A percentile compares a stretch with the other conserved stretches of the same genome.
Conservation (phyloP, 2,888 invertebrate genomes). For the Catocala fraxini region DNA sequence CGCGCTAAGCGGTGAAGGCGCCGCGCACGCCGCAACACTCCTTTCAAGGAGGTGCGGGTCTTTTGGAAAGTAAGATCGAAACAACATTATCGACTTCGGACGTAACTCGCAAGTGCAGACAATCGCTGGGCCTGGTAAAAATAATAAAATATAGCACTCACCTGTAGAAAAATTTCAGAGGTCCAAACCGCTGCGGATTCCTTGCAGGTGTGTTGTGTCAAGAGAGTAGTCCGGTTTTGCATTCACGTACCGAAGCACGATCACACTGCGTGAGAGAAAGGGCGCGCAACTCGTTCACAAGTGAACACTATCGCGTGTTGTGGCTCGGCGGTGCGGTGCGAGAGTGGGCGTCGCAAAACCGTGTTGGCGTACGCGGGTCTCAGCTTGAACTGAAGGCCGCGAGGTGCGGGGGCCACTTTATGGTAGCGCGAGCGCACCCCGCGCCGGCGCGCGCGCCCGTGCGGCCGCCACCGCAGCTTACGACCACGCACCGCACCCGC, state of each 20-base stretch:
- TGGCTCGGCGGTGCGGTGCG: conserved; percentile 69
- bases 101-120: conserved; percentile 72
- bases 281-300: conserved; percentile 80
- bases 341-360: conserved; percentile 78
- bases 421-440: conserved; percentile 72
- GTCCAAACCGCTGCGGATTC: conserved; percentile 69
- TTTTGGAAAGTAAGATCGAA: conserved; percentile 72
- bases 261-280: conserved; percentile 86
- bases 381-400: conserved; percentile 83
- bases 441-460: conserved; percentile 58
- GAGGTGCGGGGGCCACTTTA: conserved; percentile 83
- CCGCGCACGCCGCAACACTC: conserved; percentile 45
- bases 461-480: conserved; percentile 42
- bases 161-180: conserved; percentile 72
- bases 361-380: conserved; percentile 79
- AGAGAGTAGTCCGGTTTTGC: conserved; percentile 84
- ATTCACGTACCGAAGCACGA: conserved; percentile 85
- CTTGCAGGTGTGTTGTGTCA: conserved; percentile 71
- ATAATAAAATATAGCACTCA: conserved; percentile 61
- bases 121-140: conserved; percentile 65
- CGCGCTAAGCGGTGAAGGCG: conserved; percentile 41
- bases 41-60: conserved; percentile 62
- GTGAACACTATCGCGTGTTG: conserved; percentile 79
- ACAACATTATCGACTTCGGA: conserved; percentile 53
- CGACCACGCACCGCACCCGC: conserved; percentile 26